phyloP scores from a whole-genome alignment of 2,113 vertebrate species.

The Festucalex cinctus region DNA sequence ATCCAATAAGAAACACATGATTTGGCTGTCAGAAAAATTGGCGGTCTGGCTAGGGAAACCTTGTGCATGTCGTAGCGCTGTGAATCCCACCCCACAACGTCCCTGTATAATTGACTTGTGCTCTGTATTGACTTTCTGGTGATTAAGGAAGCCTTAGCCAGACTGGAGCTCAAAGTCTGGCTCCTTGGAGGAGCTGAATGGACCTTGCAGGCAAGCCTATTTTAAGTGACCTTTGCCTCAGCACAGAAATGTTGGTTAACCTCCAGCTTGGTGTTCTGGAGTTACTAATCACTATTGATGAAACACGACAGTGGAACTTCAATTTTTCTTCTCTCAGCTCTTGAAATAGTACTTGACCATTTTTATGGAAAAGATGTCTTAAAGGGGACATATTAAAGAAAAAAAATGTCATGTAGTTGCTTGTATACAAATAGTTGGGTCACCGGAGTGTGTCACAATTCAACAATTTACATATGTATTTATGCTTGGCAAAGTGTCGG shows the following conservation, averaged over 20 bases:
- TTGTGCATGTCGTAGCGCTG: constrained; percentile 31
- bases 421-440: not conserved
- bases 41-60: constrained; percentile 45
- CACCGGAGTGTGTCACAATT: not conserved
- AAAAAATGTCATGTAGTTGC: not conserved
- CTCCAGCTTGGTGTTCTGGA: constrained; percentile 40
- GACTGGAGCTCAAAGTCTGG: constrained; percentile 40
- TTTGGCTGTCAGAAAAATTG: constrained; percentile 63
- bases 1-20: constrained; percentile 65
- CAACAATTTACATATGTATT: no score
- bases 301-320: constrained; percentile 6
- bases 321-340: not conserved
- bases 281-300: constrained; percentile 41
- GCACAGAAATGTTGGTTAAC: constrained; percentile 28
- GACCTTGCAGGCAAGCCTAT: constrained; percentile 41
- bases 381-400: not conserved
- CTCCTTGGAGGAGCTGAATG: constrained; percentile 35
- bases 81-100: constrained; percentile 8
- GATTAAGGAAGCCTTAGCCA: constrained; percentile 54
- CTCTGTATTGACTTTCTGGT: constrained; percentile 66
- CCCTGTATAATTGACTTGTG: constrained; percentile 62
- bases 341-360: not conserved
- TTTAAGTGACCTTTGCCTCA: constrained; percentile 42
- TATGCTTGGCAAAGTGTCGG: no score
- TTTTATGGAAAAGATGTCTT: not conserved